Conservation (phyloP, 2,113 vertebrate genomes). For the Pelusios castaneus region DNA sequence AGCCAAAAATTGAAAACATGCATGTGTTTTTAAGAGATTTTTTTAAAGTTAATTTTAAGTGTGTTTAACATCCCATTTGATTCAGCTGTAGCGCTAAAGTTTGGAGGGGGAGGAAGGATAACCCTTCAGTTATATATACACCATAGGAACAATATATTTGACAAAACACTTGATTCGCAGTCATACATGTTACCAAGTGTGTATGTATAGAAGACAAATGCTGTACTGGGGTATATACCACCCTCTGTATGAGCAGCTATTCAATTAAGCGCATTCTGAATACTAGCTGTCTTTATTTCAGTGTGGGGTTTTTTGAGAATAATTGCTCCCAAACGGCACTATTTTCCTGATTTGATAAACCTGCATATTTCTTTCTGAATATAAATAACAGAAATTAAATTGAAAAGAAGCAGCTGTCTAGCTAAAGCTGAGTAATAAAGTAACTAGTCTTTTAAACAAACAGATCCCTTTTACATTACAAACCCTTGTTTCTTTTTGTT, state of each 20-base stretch:
- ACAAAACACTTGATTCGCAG: not conserved
- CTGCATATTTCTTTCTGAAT: not conserved
- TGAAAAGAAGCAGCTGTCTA: not conserved
- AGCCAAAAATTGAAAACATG: not conserved
- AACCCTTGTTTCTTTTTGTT: not conserved
- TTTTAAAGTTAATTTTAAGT: not conserved
- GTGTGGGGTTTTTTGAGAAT: not conserved
- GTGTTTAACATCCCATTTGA: not conserved
- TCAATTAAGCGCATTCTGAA: not conserved
- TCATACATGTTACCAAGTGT: not conserved
- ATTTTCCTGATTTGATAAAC: not conserved
- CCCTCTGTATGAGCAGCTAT: not conserved
- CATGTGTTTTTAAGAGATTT: not conserved
- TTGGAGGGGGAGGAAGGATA: not conserved
- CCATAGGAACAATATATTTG: not conserved
- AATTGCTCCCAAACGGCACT: not conserved
- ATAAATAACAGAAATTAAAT: not conserved
- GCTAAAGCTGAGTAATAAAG: not conserved
- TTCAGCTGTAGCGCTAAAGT: not conserved
- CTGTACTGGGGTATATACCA: rapidly evolving
- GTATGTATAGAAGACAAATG: rapidly evolving
- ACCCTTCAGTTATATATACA: not conserved
- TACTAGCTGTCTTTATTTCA: not conserved
- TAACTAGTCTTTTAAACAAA: not conserved
- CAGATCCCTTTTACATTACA: not conserved